Base-by-base conservation (phyloP, 2,113 vertebrate genomes). In the Stigmatopora argus region DNA sequence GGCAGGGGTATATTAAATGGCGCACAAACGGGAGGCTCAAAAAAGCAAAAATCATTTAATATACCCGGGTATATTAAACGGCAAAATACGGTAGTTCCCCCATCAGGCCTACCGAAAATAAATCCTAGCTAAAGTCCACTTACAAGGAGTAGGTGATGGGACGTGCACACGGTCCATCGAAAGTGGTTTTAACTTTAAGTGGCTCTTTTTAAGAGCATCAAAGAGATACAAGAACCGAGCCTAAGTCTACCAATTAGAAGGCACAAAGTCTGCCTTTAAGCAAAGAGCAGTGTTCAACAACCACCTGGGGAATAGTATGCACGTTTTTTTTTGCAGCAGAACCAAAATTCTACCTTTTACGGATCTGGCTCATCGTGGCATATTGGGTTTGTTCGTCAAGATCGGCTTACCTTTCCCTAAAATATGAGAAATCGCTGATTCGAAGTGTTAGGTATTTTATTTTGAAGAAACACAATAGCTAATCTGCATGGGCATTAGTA, bases 371-470 rank as follows among this genome's bases (percentile, higher is more conserved):
- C 51, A 58, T 66, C 0, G 64, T 49, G 58, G 66, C 79, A 73
- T 64, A 74, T 74, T 64, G 34, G 51, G 57, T n/a, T n/a, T 52
- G 57, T 66, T 73, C 31, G 57, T 72, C 31, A 21, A 48, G 75
- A 79, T 67, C 56, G 70, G 76, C 74, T 76, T 65, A 78, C 70
- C 77, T 75, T 78, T 64, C 49, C 52, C 46, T 55, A 66, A 79
- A 76, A 49, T 72, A 73, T 69, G 66, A 65, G 41, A 62, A 74
- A 79, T 78, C 69, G 62, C 66, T 79, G 66, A 48, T 31, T 31
- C 26, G 13, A 56, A 23, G 12, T 31, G 26, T 6, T 3, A 17
- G 14, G 6, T 41, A 41, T 26, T 6, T 13, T 7, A 15, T 31
- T 14, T 15, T 56, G 7, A 56, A 56, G 23, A 56, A 56, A 23